Percentiles rank a stretch among this genome's conserved stretches.
Evolutionary conservation across 2,888 invertebrate genomes (phyloP).

Genomic region (Hartigia nigra): DNA sequence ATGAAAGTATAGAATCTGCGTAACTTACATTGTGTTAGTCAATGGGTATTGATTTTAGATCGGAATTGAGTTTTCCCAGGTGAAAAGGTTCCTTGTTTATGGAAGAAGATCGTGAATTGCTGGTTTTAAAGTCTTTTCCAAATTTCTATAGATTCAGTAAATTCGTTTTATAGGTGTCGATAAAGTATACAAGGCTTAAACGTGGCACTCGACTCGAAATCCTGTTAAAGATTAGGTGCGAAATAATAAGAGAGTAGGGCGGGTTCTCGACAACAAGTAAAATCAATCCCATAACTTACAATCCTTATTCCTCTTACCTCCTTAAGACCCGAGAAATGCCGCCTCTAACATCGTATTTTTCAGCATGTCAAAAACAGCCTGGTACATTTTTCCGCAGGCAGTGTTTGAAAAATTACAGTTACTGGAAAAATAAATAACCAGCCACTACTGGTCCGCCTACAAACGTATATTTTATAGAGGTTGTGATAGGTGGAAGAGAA

Average conservation of each 20-base stretch:
- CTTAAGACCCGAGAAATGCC: slow-evolving; percentile 42
- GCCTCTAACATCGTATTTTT: slow-evolving; percentile 53
- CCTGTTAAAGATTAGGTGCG: slow-evolving; percentile 27
- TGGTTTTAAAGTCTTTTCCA: background rate
- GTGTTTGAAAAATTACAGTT: slow-evolving; percentile 60
- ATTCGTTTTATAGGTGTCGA: background rate
- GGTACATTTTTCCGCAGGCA: slow-evolving; percentile 57
- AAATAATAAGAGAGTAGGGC: slow-evolving; percentile 29
- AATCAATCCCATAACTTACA: slow-evolving; percentile 48
- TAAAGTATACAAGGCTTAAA: background rate
- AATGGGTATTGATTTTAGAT: background rate
- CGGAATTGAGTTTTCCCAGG: background rate
- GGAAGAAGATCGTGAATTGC: background rate
- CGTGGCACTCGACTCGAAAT: background rate
- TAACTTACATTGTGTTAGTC: background rate
- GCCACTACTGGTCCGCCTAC: slow-evolving; percentile 45
- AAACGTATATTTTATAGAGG: slow-evolving; percentile 51
- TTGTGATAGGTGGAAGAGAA: slow-evolving; percentile 24
- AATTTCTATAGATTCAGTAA: background rate
- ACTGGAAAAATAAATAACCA: slow-evolving; percentile 59
- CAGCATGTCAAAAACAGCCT: slow-evolving; percentile 59
- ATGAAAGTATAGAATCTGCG: background rate
- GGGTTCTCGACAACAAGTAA: slow-evolving; percentile 38
- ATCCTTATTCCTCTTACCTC: slow-evolving; percentile 38
- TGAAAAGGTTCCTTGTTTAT: background rate